These are phyloP conservation scores for Meloidogyne hapla DNA, from an alignment of 1,140 invertebrate species.

Conservation along the genomic window DNA sequence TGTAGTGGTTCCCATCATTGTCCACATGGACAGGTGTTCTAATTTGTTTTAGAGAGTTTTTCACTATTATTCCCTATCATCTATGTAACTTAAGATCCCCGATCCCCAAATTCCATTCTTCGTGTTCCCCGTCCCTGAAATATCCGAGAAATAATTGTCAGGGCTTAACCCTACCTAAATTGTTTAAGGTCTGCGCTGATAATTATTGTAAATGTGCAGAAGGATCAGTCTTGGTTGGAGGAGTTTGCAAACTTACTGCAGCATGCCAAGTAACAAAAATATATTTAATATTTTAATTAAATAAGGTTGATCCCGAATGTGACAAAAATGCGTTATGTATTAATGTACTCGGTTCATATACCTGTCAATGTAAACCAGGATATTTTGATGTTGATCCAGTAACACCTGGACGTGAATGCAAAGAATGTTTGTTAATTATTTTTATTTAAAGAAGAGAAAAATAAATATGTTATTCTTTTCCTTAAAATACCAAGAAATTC, in stretches of 20 bases:
- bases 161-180: too few species aligned
- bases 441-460: too few species aligned
- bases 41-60: too few species aligned
- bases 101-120: too few species aligned
- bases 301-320: conserved; percentile 47
- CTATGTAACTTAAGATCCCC: too few species aligned
- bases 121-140: too few species aligned
- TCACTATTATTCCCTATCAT: too few species aligned
- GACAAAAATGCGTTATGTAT: conserved; percentile 61
- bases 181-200: not conserved
- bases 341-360: conserved; percentile 59
- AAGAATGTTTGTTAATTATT: conserved; percentile 63
- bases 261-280: conserved; percentile 14
- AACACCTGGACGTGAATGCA: conserved; percentile 57
- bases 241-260: conserved; percentile 21
- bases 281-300: not conserved
- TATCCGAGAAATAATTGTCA: too few species aligned
- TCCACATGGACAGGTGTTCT: conserved; percentile 18
- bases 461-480: too few species aligned
- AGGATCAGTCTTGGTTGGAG: conserved; percentile 16
- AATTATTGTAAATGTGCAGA: conserved; percentile 20
- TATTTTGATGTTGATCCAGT: conserved; percentile 59
- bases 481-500: too few species aligned
- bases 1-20: conserved; percentile 35
- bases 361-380: conserved; percentile 60